Conservation (phyloP, 2,888 invertebrate species). For the Chrysomela aeneicollis region DNA sequence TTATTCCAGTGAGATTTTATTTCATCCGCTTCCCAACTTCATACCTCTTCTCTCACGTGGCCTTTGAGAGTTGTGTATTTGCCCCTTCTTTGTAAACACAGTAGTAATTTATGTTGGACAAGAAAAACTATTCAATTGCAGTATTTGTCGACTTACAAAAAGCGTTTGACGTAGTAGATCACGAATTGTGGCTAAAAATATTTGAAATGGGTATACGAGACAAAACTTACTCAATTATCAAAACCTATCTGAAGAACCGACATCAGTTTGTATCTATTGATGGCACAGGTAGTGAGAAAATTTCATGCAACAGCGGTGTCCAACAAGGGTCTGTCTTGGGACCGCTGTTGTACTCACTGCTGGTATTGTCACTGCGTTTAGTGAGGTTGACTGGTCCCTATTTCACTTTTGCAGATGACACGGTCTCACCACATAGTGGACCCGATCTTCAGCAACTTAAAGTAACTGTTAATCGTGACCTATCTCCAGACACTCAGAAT, state of each 20-base stretch:
- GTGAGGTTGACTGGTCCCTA: conserved; percentile 10
- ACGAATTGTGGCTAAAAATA: conserved; percentile 1
- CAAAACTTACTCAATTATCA: neutral
- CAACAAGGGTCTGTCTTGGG: neutral
- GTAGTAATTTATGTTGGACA: too few relatives aligned
- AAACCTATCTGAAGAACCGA: conserved; percentile 2
- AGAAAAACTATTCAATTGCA: too few relatives aligned
- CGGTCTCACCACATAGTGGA: neutral
- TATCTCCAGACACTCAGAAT: conserved; percentile 8
- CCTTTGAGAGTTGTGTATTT: too few relatives aligned
- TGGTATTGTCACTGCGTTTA: conserved; percentile 3
- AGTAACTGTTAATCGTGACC: conserved; percentile 6
- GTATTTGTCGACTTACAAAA: too few relatives aligned
- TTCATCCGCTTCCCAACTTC: too few relatives aligned
- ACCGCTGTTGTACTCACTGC: neutral
- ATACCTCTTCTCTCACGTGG: too few relatives aligned
- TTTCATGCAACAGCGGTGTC: conserved; percentile 8
- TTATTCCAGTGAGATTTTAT: too few relatives aligned
- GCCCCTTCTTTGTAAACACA: too few relatives aligned
- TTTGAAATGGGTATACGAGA: conserved; percentile 8
- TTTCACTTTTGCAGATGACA: conserved; percentile 11
- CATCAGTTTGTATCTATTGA: conserved; percentile 9
- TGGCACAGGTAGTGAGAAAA: conserved; percentile 9
- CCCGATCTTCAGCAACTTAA: conserved; percentile 2
- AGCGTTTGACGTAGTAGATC: conserved; percentile 12